Percentiles rank a stretch among this genome's conserved stretches.
Evolutionary conservation across 2,888 invertebrate genomes (phyloP).

Genomic region (Harpalus rufipes): DNA sequence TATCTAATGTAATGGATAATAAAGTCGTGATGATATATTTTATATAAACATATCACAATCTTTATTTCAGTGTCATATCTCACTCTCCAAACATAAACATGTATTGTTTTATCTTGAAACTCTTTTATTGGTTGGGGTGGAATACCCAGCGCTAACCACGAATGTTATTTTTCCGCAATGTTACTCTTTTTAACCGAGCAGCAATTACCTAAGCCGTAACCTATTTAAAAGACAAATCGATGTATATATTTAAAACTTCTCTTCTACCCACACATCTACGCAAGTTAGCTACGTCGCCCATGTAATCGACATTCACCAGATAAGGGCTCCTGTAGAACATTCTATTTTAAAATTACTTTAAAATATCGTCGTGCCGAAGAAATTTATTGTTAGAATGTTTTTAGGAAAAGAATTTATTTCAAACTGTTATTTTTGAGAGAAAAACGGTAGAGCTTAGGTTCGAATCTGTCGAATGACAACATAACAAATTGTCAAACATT

Average conservation of each 20-base stretch:
- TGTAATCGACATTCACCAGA: background rate
- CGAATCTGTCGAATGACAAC: too few species aligned
- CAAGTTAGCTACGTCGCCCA: background rate
- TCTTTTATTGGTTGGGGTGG: constrained; percentile 8
- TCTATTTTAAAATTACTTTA: constrained; percentile 15
- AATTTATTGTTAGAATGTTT: background rate
- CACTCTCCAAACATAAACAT: too few species aligned
- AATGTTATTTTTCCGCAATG: constrained; percentile 35
- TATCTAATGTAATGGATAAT: too few species aligned
- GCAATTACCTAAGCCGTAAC: constrained; percentile 46
- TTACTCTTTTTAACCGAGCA: constrained; percentile 17
- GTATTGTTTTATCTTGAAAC: constrained; percentile 26
- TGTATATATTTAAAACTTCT: constrained; percentile 49
- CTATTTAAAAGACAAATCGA: constrained; percentile 56
- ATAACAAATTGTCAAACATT: too few species aligned
- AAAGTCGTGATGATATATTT: too few species aligned
- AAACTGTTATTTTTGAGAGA: too few species aligned
- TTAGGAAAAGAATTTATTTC: too few species aligned
- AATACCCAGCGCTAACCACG: constrained; percentile 26
- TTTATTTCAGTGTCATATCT: too few species aligned
- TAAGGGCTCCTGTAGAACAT: background rate
- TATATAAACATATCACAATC: too few species aligned
- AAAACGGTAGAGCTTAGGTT: too few species aligned
- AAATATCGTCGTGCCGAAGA: background rate
- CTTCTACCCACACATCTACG: constrained; percentile 8